Percentiles rank a stretch among this genome's conserved stretches.
Conservation (phyloP, 2,888 invertebrate genomes). For the Venusia cambrica region DNA sequence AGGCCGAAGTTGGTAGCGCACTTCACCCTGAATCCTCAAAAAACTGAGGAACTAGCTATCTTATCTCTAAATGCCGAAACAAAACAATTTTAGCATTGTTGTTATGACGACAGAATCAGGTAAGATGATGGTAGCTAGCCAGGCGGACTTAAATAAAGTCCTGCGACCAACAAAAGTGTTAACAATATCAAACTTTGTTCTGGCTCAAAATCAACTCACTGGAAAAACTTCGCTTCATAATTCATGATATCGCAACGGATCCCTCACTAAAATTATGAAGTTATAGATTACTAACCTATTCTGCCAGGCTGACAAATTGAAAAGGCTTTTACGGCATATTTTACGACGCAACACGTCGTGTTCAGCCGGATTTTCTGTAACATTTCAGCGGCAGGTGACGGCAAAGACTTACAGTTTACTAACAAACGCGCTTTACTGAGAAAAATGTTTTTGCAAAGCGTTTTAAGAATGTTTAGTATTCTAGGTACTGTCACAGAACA, state of each 20-base stretch:
- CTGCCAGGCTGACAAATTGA: conserved; percentile 56
- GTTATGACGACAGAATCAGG: no score
- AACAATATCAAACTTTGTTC: no score
- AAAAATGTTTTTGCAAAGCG: conserved; percentile 7
- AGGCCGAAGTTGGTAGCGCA: no score
- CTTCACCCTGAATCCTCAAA: no score
- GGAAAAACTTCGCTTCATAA: no score
- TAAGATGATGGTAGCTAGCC: no score
- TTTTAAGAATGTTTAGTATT: conserved; percentile 4
- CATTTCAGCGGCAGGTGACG: conserved; percentile 37
- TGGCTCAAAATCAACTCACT: no score
- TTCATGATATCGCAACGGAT: conserved; percentile 4
- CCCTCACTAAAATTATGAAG: conserved; percentile 27
- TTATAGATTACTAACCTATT: conserved; percentile 30
- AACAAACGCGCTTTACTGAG: conserved; percentile 18
- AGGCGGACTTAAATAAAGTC: no score
- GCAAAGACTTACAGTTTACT: conserved; percentile 31
- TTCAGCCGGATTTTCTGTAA: conserved; percentile 17
- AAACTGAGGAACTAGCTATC: no score
- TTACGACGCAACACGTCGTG: conserved; percentile 46
- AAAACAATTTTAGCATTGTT: no score
- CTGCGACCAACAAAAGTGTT: no score
- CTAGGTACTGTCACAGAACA: conserved; percentile 3
- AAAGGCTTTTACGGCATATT: conserved; percentile 61
- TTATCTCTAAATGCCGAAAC: no score